A percentile compares a stretch with the other conserved stretches of the same genome.
Conservation (phyloP, 2,888 invertebrate genomes). For the Penaeus monodon region DNA sequence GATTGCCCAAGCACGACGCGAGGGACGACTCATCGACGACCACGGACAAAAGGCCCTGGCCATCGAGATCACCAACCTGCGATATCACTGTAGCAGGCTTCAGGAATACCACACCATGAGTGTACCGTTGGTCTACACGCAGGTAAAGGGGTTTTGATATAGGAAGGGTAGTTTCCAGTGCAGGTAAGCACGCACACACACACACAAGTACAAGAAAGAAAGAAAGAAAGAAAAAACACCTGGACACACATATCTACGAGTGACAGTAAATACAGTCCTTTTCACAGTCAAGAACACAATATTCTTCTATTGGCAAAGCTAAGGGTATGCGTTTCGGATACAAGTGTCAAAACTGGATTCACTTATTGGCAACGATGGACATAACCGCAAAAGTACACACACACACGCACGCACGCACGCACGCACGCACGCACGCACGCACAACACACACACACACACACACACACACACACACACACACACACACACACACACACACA, state of each 20-base stretch:
- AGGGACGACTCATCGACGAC: slow-evolving; percentile 86
- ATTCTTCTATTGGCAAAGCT: neutral
- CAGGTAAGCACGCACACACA: too few relatives aligned
- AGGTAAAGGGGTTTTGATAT: slow-evolving; percentile 12
- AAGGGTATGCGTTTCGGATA: neutral
- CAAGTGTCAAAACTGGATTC: neutral
- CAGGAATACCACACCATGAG: slow-evolving; percentile 86
- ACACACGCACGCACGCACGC: too few relatives aligned
- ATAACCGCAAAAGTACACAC: too few relatives aligned
- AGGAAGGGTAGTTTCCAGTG: too few relatives aligned
- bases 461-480: neutral
- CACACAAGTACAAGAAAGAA: too few relatives aligned
- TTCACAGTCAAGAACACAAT: too few relatives aligned
- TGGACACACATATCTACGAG: neutral
- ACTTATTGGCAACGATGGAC: too few relatives aligned
- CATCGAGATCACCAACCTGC: slow-evolving; percentile 88
- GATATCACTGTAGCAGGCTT: slow-evolving; percentile 83
- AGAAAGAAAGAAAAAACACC: too few relatives aligned
- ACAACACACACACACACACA: too few relatives aligned
- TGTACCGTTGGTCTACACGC: slow-evolving; percentile 54
- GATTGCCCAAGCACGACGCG: slow-evolving; percentile 87
- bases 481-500: neutral
- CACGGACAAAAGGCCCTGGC: slow-evolving; percentile 92
- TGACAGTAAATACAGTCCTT: too few relatives aligned
- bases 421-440: too few relatives aligned